Evolutionary conservation across 2,113 vertebrate genomes (phyloP).

Genomic region (Grantiella picta): DNA sequence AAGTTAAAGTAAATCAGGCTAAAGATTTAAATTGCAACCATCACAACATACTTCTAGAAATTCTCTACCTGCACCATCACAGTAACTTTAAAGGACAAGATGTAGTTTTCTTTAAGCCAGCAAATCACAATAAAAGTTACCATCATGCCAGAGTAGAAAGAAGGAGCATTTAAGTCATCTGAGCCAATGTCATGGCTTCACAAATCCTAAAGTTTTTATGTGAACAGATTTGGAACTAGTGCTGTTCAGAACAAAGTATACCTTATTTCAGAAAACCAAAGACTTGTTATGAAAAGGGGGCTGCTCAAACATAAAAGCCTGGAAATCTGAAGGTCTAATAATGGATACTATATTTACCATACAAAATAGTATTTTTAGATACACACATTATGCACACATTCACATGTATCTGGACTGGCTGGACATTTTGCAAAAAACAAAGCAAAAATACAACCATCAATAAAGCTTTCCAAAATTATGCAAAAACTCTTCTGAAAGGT

Average conservation of each 20-base stretch:
- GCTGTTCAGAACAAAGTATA: not conserved
- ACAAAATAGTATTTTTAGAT: not conserved
- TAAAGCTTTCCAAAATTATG: not conserved
- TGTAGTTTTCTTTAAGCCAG: not conserved
- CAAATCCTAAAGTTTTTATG: not conserved
- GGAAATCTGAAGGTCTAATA: not conserved
- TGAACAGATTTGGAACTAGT: not conserved
- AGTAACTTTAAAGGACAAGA: not conserved
- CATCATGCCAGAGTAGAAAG: not conserved
- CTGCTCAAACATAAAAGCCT: not conserved
- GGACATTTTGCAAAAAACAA: not conserved
- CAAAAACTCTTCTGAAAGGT: not conserved
- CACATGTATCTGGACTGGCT: no score
- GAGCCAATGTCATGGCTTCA: not conserved
- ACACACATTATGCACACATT: fast-evolving
- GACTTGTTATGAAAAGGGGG: not conserved
- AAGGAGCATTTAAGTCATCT: not conserved
- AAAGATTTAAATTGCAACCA: not conserved
- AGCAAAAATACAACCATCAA: not conserved
- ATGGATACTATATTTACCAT: not conserved
- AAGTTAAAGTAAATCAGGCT: not conserved
- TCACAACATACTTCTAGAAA: not conserved
- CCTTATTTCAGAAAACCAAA: not conserved
- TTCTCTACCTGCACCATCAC: not conserved
- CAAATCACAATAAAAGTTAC: not conserved